These are phyloP conservation scores for Drymodes brunneopygia DNA, from an alignment of 2,113 vertebrate species.

Conservation along the genomic window DNA sequence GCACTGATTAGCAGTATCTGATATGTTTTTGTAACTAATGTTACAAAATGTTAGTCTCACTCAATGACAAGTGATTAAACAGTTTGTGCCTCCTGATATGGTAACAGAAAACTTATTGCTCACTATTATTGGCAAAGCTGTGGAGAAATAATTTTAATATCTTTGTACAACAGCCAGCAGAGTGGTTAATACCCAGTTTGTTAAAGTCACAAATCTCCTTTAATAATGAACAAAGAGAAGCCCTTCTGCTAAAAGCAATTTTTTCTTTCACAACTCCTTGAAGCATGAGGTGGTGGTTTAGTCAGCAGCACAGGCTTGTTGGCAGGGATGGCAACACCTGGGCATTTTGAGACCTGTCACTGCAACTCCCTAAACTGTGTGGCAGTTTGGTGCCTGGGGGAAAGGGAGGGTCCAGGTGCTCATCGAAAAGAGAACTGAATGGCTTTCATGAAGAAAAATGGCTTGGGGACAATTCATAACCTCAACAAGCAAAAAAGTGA, in stretches of 20 bases:
- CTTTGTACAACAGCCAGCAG: not conserved
- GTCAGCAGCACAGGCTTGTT: not conserved
- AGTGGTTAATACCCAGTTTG: not conserved
- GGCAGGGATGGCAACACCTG: fast-evolving
- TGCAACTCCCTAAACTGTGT: not conserved
- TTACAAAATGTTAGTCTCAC: not conserved
- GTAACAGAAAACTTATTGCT: not conserved
- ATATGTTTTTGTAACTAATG: not conserved
- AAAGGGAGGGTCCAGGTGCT: not conserved
- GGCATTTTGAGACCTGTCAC: not conserved
- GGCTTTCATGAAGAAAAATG: not conserved
- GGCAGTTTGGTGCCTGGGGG: not conserved
- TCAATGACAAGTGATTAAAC: not conserved
- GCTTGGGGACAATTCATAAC: not conserved
- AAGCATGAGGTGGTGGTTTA: not conserved
- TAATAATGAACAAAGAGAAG: not conserved
- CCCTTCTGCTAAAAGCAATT: not conserved
- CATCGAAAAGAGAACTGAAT: not conserved
- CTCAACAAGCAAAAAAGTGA: fast-evolving
- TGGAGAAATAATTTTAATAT: not conserved
- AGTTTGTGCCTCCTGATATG: not conserved
- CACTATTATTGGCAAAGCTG: too few species aligned
- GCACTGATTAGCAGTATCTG: not conserved
- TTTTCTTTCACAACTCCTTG: not conserved
- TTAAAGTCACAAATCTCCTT: not conserved